A percentile compares a stretch with the other conserved stretches of the same genome.
phyloP scores from a whole-genome alignment of 2,113 vertebrate species.

The Anthoscopus minutus region DNA sequence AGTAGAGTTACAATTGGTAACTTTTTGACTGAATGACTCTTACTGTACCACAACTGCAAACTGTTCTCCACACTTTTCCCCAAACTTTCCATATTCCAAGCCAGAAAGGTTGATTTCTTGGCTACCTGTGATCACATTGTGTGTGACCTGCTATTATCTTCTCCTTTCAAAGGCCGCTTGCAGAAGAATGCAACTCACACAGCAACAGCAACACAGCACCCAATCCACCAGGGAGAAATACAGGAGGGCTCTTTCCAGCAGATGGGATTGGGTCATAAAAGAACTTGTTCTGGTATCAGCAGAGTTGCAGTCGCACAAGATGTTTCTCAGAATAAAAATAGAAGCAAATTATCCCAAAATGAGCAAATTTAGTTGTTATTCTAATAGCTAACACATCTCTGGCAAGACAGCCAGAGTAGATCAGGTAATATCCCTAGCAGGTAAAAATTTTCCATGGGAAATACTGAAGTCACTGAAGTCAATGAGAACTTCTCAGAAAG shows the following conservation, averaged over 20 bases:
- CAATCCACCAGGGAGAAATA: background rate
- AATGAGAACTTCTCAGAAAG: background rate
- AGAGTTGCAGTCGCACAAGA: background rate
- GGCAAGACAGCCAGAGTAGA: background rate
- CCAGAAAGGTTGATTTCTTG: background rate
- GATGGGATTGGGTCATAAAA: background rate
- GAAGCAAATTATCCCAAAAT: background rate
- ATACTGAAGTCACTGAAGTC: background rate
- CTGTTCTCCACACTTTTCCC: background rate
- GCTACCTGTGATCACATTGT: background rate
- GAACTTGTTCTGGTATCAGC: background rate
- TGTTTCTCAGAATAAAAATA: background rate
- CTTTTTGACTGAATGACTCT: background rate
- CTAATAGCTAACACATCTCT: background rate
- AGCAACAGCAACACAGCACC: background rate
- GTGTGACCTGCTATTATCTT: background rate
- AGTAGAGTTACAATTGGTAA: background rate
- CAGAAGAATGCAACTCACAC: background rate
- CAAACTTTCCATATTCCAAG: background rate
- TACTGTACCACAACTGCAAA: background rate
- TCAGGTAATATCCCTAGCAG: background rate
- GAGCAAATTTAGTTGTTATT: background rate
- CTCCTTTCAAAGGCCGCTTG: background rate
- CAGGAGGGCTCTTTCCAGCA: background rate
- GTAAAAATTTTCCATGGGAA: background rate